Evolutionary conservation across 1,140 invertebrate species (phyloP).

Genomic region (Hermetia illucens): DNA sequence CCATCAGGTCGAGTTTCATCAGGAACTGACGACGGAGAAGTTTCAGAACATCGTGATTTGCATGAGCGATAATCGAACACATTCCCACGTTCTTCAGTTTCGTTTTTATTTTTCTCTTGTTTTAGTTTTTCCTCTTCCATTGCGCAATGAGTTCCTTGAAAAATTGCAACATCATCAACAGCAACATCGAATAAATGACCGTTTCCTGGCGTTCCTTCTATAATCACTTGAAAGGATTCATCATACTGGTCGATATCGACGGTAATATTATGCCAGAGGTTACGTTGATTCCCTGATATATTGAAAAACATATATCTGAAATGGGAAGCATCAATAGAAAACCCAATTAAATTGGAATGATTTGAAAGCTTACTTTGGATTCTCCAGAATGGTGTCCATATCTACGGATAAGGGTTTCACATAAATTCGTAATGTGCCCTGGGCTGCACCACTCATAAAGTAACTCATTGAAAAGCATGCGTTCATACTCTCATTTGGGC

Average conservation of each 20-base stretch:
- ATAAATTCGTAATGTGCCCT: slow-evolving; percentile 17
- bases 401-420: slow-evolving; percentile 14
- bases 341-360: neutral
- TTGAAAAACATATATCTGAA: slow-evolving; percentile 10
- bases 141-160: slow-evolving; percentile 5
- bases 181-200: slow-evolving; percentile 22
- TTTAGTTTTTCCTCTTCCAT: neutral
- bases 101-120: neutral
- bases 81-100: slow-evolving; percentile 13
- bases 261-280: slow-evolving; percentile 18
- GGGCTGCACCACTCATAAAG: slow-evolving; percentile 22
- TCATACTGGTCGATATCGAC: slow-evolving; percentile 20
- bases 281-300: slow-evolving; percentile 13
- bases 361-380: neutral
- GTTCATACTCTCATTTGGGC: slow-evolving; percentile 13
- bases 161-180: slow-evolving; percentile 23
- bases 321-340: neutral
- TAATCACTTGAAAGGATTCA: slow-evolving; percentile 20
- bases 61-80: slow-evolving; percentile 14
- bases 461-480: slow-evolving; percentile 24
- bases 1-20: neutral
- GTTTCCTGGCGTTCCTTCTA: slow-evolving; percentile 13
- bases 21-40: neutral
- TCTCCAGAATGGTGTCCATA: slow-evolving; percentile 11
- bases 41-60: slow-evolving; percentile 12